These are phyloP conservation scores for Betta splendens DNA, from an alignment of 2,797 vertebrate species.

Conservation along the genomic window DNA sequence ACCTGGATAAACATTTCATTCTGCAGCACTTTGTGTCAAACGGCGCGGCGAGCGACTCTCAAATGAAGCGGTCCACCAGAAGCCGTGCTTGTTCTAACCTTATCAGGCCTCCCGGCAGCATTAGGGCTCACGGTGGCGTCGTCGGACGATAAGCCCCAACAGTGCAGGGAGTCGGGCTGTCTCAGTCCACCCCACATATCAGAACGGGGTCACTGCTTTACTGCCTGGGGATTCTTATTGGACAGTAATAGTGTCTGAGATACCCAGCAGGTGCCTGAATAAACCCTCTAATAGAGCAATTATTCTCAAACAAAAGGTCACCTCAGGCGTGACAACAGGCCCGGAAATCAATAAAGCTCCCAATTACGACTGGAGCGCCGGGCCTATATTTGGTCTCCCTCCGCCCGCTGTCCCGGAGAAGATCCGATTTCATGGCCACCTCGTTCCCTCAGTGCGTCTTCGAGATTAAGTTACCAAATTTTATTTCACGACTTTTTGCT, in stretches of 20 bases:
- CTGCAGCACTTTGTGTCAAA: neutral
- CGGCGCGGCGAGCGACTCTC: neutral
- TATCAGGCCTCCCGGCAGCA: conserved; percentile 26
- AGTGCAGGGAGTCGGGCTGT: conserved; percentile 33
- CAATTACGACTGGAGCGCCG: conserved; percentile 72
- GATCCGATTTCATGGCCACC: conserved; percentile 67
- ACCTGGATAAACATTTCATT: neutral
- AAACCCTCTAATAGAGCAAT: conserved; percentile 84
- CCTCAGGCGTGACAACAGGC: conserved; percentile 76
- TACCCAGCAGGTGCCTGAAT: conserved; percentile 77
- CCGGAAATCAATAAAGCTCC: conserved; percentile 81
- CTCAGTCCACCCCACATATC: conserved; percentile 51
- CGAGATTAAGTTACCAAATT: conserved; percentile 57
- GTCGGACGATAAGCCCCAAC: conserved; percentile 45
- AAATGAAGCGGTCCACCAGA: conserved; percentile 23
- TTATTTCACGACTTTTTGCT: conserved; percentile 39
- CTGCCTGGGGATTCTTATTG: conserved; percentile 68
- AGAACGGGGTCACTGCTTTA: conserved; percentile 63
- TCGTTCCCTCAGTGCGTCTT: conserved; percentile 45
- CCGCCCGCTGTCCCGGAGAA: conserved; percentile 46
- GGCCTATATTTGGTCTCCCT: conserved; percentile 59
- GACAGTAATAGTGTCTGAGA: conserved; percentile 72
- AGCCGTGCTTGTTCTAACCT: conserved; percentile 29
- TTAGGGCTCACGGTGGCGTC: conserved; percentile 26
- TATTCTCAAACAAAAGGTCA: conserved; percentile 86